These are phyloP conservation scores for Anastrepha obliqua DNA, from an alignment of 1,140 invertebrate genomes.

Conservation along the genomic window DNA sequence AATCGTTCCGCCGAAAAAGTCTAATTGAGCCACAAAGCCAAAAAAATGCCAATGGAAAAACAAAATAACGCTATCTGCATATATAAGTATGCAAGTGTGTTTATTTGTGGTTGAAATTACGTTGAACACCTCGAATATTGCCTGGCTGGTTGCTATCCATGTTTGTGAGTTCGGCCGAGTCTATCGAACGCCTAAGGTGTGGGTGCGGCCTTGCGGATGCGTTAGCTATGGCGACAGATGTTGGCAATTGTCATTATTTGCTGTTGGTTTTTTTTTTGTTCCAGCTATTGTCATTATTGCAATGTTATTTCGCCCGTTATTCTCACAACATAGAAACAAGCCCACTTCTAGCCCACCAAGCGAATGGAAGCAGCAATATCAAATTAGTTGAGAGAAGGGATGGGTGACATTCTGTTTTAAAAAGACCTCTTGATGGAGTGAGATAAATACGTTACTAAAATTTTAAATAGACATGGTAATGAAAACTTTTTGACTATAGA, in stretches of 20 bases:
- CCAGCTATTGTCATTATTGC: not conserved
- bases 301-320: not conserved
- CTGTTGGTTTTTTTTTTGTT: not conserved
- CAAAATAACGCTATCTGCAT: not conserved
- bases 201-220: not conserved
- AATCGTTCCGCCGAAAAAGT: not conserved
- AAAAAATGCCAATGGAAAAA: not conserved
- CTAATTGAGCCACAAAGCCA: not conserved
- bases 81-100: not conserved
- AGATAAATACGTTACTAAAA: conserved; percentile 18
- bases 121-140: not conserved
- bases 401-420: not conserved
- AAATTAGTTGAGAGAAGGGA: not conserved
- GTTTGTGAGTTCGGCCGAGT: not conserved
- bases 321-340: not conserved
- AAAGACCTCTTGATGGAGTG: not conserved
- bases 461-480: conserved; percentile 1
- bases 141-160: not conserved
- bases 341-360: not conserved
- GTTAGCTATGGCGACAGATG: not conserved
- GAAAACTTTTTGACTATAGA: not conserved
- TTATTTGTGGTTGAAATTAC: not conserved
- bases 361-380: not conserved
- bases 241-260: conserved; percentile 15
- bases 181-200: not conserved